Base-by-base conservation (phyloP, 2,113 vertebrate genomes). In the Epinephelus cyanopodus region DNA sequence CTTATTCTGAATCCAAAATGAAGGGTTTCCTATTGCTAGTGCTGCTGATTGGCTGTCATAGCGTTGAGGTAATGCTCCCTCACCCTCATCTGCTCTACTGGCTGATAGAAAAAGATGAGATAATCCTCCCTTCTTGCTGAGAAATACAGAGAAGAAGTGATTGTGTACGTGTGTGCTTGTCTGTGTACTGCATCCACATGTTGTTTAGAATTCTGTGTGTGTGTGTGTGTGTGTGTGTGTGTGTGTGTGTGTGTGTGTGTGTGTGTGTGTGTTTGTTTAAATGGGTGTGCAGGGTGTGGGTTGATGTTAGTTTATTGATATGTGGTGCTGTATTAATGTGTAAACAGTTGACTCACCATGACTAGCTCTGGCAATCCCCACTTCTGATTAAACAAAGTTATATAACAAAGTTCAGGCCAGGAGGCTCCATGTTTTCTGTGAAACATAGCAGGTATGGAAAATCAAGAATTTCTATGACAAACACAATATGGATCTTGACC, bases 1-100 rank as follows among this genome's bases (percentile, higher is more conserved):
- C 11, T 87, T 52, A 33, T 53, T 79, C 15, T 63, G 14, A 75
- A 72, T 25, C 57, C 52, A 19, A 70, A 80, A 52, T 87, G 12
- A n/a, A 67, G 27, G 42, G 33, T 74, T 86, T 83, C 58, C 60
- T 54, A 54, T 74, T 72, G 25, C 52, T 64, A 10, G 54, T 76
- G 53, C 71, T 33, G 57, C 57, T 87, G 70, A 83, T 62, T 39
- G 80, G 77, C 81, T 76, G 63, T 81, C 62, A 52, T 61, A 83
- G 84, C 52, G 67, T 67, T 87, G 80, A 88, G 73, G 85, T 87
- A 92, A 92, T 81, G 74, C 63, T 88, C 54, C 65, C 21, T 79
- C 23, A 15, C 11, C 29, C 39, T 69, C 71, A 66, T 84, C 77
- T 87, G 77, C 58, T 84, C 37, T 45, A 39, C 73, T 71, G 74